Conservation (phyloP, 2,797 vertebrate species). For the Macropus fuliginosus region DNA sequence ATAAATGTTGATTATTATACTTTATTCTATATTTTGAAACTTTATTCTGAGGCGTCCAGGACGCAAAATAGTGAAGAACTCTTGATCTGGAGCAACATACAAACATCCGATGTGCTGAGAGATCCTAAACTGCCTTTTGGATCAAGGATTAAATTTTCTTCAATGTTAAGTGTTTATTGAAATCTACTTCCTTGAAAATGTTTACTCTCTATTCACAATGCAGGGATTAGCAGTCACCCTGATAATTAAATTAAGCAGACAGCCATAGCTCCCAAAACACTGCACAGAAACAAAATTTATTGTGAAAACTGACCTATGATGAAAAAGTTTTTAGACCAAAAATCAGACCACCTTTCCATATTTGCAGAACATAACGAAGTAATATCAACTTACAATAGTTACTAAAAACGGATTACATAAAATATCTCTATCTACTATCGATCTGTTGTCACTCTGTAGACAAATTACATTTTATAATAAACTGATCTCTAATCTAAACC, state of each 20-base stretch:
- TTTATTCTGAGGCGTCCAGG: neutral
- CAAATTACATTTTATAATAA: conserved; percentile 15
- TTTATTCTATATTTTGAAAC: neutral
- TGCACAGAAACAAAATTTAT: neutral
- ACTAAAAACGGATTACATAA: conserved; percentile 5
- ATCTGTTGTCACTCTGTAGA: neutral
- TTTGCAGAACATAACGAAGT: neutral
- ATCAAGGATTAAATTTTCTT: neutral
- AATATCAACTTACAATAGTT: conserved; percentile 30
- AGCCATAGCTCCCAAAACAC: neutral
- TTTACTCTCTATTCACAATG: neutral
- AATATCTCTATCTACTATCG: conserved; percentile 1
- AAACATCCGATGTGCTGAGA: neutral
- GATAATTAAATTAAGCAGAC: neutral
- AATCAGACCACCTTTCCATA: neutral
- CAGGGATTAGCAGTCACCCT: neutral
- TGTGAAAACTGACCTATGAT: neutral
- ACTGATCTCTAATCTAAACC: neutral
- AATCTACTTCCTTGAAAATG: neutral
- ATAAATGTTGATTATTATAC: neutral
- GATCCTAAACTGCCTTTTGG: neutral
- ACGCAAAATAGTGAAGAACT: neutral
- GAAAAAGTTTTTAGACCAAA: neutral
- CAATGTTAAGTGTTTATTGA: neutral
- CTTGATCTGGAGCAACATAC: neutral